Evolutionary conservation across 2,888 invertebrate species (phyloP).

Genomic region (Idaea aversata): DNA sequence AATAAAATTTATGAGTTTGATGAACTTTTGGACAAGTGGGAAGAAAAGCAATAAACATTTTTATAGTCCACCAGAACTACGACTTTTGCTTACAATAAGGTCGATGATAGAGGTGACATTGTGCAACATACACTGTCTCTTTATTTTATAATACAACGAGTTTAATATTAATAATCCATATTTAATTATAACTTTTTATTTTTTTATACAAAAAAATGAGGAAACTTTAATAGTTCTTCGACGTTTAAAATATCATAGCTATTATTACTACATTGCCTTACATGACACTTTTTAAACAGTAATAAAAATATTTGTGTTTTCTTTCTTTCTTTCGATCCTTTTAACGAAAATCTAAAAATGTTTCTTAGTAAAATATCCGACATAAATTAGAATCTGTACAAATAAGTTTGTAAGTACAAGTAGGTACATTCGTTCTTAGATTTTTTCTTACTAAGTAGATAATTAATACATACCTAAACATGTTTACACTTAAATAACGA

Average conservation of each 20-base stretch:
- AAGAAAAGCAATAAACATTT: conserved; percentile 71
- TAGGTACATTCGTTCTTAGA: too few relatives aligned
- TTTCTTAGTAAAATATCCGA: too few relatives aligned
- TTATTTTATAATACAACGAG: conserved; percentile 22
- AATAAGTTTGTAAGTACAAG: too few relatives aligned
- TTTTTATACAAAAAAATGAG: neutral
- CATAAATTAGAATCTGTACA: too few relatives aligned
- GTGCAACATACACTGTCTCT: conserved; percentile 37
- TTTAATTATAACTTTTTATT: neutral
- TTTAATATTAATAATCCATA: neutral
- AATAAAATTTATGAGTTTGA: conserved; percentile 62
- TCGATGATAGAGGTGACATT: conserved; percentile 27
- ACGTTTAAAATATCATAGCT: too few relatives aligned
- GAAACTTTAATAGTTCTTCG: neutral
- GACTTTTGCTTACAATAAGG: conserved; percentile 46
- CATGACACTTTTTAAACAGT: too few relatives aligned
- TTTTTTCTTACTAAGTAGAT: neutral
- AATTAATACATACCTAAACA: neutral
- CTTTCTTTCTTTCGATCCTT: too few relatives aligned
- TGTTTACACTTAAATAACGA: neutral
- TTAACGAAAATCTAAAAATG: too few relatives aligned
- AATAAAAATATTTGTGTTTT: too few relatives aligned
- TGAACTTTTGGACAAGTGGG: conserved; percentile 63
- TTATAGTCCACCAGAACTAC: conserved; percentile 58
- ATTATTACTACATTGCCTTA: too few relatives aligned